Base-by-base conservation (phyloP, 2,888 invertebrate genomes). In the Agrilus biguttatus region DNA sequence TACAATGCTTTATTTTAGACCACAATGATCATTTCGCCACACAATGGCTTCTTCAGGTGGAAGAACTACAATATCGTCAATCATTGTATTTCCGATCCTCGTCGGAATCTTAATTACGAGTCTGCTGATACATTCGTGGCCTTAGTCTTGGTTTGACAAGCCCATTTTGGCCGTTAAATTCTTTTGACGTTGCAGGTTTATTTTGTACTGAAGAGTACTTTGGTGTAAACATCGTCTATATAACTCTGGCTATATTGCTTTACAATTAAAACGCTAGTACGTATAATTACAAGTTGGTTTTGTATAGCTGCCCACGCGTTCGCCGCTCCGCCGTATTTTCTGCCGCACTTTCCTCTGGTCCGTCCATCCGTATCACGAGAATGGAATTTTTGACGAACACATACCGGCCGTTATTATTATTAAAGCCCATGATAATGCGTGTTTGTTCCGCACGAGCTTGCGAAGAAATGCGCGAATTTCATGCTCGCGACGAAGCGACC, bases 251-350 rank as follows among this genome's bases (percentile, higher is more conserved):
- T 28, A 4, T 28, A 28, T 61, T 60, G 61, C 61, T 61, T 57
- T 60, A 63, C 64, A 64, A 64, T 64, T 64, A 64, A 64, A 64
- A 64, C 63, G 62, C 64, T 62, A 61, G 61, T 61, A 60, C 58
- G 59, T 61, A 61, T 64, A 64, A 64, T 64, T 63, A 63, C 61
- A 59, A 61, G 57, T 59, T 60, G 56, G 62, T 60, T 61, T 61
- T 60, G 60, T 62, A 61, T 58, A 54, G 53, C 60, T 60, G 60
- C 63, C 63, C 62, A 63, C 63, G 63, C 63, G 55, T 53, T 50
- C 46, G 45, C 42, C 45, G 42, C 44, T 44, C 46, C 8, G 23
- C 7, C 23, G 23, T 8, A 28, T 28, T 28, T 28, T 28, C 28
- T 28, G 28, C 28, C 28, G 28, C 28, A 28, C 28, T 28, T 28